phyloP scores from a whole-genome alignment of 2,888 invertebrate genomes.

The Rhamphomyia laevipes region DNA sequence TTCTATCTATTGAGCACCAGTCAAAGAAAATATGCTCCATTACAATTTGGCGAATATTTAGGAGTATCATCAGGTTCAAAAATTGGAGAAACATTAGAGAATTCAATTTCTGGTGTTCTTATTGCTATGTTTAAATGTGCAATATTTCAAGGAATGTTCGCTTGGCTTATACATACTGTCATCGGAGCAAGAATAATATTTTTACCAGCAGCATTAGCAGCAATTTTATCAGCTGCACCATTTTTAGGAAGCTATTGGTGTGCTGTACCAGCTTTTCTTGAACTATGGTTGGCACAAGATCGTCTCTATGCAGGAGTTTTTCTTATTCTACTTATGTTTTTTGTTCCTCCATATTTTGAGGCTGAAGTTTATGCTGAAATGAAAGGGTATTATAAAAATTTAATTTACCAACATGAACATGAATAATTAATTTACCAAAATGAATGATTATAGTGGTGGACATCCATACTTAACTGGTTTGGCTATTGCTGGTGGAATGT shows the following conservation, averaged over 20 bases:
- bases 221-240: conserved; percentile 88
- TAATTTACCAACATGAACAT: neutral
- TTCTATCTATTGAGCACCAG: conserved; percentile 90
- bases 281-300: conserved; percentile 88
- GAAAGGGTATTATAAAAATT: conserved; percentile 74
- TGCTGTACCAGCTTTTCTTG: conserved; percentile 84
- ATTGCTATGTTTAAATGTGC: conserved; percentile 95
- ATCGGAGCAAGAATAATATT: conserved; percentile 93
- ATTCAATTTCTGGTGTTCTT: conserved; percentile 87
- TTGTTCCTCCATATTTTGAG: conserved; percentile 87
- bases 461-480: conserved; percentile 95
- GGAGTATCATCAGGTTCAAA: conserved; percentile 68
- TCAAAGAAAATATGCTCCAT: conserved; percentile 78
- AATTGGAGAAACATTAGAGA: conserved; percentile 72
- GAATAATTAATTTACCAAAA: neutral
- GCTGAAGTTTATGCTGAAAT: conserved; percentile 95
- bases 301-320: conserved; percentile 68
- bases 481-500: conserved; percentile 95
- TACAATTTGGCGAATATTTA: conserved; percentile 72
- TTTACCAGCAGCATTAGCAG: conserved; percentile 76
- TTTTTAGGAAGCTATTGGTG: conserved; percentile 95
- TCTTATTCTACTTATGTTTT: conserved; percentile 65
- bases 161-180: conserved; percentile 92
- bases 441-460: conserved; percentile 64
- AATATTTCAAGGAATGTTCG: conserved; percentile 94